phyloP scores from a whole-genome alignment of 2,888 invertebrate genomes.

The Clitarchus hookeri region DNA sequence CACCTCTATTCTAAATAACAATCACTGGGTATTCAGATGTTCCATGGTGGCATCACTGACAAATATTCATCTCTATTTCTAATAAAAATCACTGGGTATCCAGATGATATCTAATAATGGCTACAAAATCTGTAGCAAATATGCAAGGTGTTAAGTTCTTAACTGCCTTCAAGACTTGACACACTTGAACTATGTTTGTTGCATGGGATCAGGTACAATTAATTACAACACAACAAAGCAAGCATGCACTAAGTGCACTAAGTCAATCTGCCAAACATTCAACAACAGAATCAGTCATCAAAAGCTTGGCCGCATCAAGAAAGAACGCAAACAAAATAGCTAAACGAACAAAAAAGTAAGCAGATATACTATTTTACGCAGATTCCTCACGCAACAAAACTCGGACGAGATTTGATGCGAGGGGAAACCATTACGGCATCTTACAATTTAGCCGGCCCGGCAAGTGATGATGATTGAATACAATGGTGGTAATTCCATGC shows the following conservation, averaged over 20 bases:
- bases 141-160: too few species aligned
- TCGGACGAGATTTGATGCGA: not conserved
- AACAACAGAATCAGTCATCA: not conserved
- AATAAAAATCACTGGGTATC: too few species aligned
- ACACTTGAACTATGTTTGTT: not conserved
- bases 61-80: too few species aligned
- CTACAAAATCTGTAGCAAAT: too few species aligned
- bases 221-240: not conserved
- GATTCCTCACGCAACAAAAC: not conserved
- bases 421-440: not conserved
- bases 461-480: not conserved
- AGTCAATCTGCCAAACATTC: not conserved
- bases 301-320: not conserved
- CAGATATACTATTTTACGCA: not conserved
- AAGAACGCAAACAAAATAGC: not conserved
- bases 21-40: too few species aligned
- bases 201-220: not conserved
- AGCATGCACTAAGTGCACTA: slow-evolving; percentile 9
- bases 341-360: not conserved
- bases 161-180: too few species aligned
- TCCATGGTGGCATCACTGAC: too few species aligned
- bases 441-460: not conserved
- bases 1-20: too few species aligned
- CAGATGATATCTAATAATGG: too few species aligned
- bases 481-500: not conserved